Conservation (phyloP, 2,113 vertebrate species). For the Tenrec ecaudatus region DNA sequence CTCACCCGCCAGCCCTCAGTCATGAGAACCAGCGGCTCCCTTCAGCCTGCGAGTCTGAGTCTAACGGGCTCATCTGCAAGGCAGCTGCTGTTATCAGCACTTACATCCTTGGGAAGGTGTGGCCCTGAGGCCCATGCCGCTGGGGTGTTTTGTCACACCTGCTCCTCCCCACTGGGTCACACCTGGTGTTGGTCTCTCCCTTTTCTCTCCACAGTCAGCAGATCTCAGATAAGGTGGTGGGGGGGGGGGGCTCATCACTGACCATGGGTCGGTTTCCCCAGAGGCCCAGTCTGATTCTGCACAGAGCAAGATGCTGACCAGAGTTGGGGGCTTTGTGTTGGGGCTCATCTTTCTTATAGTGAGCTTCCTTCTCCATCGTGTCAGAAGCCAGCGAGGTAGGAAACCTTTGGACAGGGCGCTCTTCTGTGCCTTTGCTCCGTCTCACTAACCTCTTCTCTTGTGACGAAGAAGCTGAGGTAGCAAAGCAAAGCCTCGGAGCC, state of each 20-base stretch:
- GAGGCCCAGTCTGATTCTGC: slow-evolving; percentile 52
- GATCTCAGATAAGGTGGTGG: not conserved
- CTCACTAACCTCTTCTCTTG: not conserved
- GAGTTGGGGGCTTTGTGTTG: not conserved
- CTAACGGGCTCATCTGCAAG: too few species aligned
- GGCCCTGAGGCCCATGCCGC: not conserved
- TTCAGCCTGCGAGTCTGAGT: too few species aligned
- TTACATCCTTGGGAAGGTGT: not conserved
- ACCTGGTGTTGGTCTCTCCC: not conserved
- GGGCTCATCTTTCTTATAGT: not conserved
- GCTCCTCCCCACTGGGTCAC: too few species aligned
- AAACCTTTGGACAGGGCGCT: rapidly evolving
- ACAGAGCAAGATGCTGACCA: not conserved
- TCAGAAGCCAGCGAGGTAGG: slow-evolving; percentile 38
- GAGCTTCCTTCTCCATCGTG: not conserved
- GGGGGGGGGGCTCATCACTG: not conserved
- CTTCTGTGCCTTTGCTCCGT: not conserved
- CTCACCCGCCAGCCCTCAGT: not conserved
- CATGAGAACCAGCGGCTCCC: not conserved
- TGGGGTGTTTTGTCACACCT: not conserved
- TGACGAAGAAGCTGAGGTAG: not conserved
- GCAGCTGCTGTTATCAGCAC: not conserved
- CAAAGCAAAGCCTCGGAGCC: not conserved
- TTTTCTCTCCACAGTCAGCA: too few species aligned
- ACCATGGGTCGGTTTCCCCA: not conserved